These are phyloP conservation scores for Neopelma chrysocephalum DNA, from an alignment of 2,797 vertebrate genomes.

Conservation along the genomic window DNA sequence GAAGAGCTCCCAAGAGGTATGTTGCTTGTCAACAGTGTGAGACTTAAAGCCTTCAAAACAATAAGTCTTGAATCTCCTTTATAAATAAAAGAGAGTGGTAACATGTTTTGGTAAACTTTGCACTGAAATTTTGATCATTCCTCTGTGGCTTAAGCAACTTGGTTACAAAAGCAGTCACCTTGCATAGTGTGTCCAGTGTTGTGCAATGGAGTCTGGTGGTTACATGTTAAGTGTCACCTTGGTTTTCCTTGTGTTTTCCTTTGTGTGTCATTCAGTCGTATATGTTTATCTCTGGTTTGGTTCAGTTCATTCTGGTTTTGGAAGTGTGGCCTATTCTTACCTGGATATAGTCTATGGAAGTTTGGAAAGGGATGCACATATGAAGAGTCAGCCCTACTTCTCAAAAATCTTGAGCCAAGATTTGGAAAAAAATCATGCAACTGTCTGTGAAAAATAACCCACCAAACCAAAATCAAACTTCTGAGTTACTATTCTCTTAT, in stretches of 20 bases:
- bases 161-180: constrained; percentile 1
- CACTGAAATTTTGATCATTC: constrained; percentile 15
- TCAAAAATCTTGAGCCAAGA: not conserved
- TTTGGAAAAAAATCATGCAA: not conserved
- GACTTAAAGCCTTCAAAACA: not conserved
- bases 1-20: not conserved
- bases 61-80: not conserved
- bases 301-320: not conserved
- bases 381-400: not conserved
- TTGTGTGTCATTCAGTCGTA: not conserved
- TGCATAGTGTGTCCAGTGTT: not conserved
- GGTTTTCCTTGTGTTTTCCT: not conserved
- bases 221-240: not conserved
- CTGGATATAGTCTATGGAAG: not conserved
- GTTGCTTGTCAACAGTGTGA: not conserved
- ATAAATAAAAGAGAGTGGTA: not conserved
- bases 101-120: not conserved
- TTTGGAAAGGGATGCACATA: not conserved
- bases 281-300: not conserved
- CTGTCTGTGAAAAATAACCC: not conserved
- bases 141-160: not conserved
- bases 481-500: not conserved
- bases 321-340: not conserved
- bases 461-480: not conserved
- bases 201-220: not conserved